These are phyloP conservation scores for Gnathonemus longibarbis DNA, from an alignment of 2,113 vertebrate genomes.

Conservation along the genomic window DNA sequence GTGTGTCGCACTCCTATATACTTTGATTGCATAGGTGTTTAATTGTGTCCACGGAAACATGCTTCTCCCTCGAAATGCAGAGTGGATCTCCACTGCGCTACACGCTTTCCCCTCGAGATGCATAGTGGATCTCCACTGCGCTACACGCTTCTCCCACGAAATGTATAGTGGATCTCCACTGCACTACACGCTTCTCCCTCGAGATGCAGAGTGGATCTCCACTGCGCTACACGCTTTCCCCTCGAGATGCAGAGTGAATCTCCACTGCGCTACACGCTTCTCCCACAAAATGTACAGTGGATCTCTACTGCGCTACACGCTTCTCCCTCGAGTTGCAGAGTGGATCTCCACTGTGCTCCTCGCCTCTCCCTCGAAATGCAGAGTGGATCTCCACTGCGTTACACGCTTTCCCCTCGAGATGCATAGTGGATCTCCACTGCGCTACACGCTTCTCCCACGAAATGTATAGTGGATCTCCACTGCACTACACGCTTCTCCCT, in stretches of 20 bases:
- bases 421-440: not conserved
- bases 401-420: not conserved
- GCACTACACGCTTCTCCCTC: no score
- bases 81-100: not conserved
- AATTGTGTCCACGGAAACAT: not conserved
- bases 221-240: fast-evolving
- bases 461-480: not conserved
- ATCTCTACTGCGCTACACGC: no score
- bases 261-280: no score
- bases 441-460: not conserved
- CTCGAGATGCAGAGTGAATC: no score
- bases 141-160: no score
- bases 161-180: no score
- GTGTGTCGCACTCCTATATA: not conserved
- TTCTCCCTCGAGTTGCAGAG: no score
- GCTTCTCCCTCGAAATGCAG: not conserved
- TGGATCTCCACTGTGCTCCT: no score
- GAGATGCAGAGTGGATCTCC: no score
- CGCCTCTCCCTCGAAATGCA: no score
- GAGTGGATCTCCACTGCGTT: no score
- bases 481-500: not conserved
- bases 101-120: not conserved
- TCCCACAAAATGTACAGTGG: no score
- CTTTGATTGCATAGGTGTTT: not conserved
- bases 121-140: not conserved